phyloP scores from a whole-genome alignment of 2,113 vertebrate species.

The Salvelinus sp. region DNA sequence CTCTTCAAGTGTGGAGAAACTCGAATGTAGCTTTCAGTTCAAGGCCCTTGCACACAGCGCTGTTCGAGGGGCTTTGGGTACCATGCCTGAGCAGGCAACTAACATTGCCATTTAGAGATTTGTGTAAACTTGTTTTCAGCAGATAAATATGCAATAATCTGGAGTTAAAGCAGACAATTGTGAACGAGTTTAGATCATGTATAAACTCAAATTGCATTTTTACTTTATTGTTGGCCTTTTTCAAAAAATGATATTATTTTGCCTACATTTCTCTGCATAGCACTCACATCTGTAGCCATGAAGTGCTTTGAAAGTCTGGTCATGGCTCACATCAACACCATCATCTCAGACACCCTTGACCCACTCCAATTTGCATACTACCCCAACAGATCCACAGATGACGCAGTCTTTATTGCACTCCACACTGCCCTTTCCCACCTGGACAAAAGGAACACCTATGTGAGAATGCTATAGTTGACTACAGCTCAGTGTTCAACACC shows the following conservation, averaged over 20 bases:
- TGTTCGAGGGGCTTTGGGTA: neutral
- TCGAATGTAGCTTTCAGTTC: neutral
- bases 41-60: neutral
- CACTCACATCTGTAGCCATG: too few species aligned
- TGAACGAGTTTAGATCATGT: neutral
- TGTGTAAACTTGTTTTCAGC: slow-evolving; percentile 3
- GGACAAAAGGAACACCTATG: too few species aligned
- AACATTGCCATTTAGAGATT: slow-evolving; percentile 14
- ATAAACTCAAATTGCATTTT: neutral
- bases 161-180: neutral
- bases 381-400: too few species aligned
- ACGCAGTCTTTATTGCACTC: too few species aligned
- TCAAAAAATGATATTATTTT: neutral
- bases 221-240: neutral
- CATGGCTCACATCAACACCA: too few species aligned
- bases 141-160: slow-evolving; percentile 2
- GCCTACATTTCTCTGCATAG: too few species aligned
- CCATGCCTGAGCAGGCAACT: neutral
- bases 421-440: too few species aligned
- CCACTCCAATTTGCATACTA: too few species aligned
- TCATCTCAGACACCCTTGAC: too few species aligned
- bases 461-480: too few species aligned
- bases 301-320: too few species aligned
- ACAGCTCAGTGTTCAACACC: too few species aligned
- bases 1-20: slow-evolving; percentile 8